phyloP scores from a whole-genome alignment of 53 echinoderm and acorn worm genomes.

The Henricia sp. region DNA sequence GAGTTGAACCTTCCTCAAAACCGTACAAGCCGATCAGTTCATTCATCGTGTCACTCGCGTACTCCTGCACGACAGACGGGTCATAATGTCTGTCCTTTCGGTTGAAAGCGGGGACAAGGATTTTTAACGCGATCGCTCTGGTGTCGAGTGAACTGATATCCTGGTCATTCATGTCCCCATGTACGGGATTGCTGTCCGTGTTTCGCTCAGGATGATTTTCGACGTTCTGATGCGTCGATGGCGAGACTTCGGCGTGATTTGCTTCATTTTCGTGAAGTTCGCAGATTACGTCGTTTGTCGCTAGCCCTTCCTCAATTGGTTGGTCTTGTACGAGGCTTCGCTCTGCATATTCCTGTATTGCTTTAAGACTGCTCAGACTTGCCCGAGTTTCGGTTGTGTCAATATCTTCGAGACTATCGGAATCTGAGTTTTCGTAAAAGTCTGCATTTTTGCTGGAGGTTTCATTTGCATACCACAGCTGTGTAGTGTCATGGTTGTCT shows the following conservation, averaged over 20 bases:
- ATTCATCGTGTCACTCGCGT: slow-evolving; percentile 95
- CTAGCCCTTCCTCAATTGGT: slow-evolving; percentile 81
- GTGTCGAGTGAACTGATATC: slow-evolving; percentile 18
- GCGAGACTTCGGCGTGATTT: not conserved
- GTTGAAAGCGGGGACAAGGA: slow-evolving; percentile 30
- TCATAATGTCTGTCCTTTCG: slow-evolving; percentile 41
- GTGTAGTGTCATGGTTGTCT: slow-evolving; percentile 17
- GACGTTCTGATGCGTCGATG: slow-evolving; percentile 10
- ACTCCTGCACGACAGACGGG: slow-evolving; percentile 82
- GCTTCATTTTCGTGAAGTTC: slow-evolving; percentile 57
- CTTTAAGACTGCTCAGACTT: slow-evolving; percentile 58
- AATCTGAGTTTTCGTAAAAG: slow-evolving; percentile 1
- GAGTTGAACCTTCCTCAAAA: slow-evolving; percentile 75
- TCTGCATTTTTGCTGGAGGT: slow-evolving; percentile 15
- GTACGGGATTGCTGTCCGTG: not conserved
- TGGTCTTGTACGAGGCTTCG: slow-evolving; percentile 63
- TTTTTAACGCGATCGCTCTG: slow-evolving; percentile 26
- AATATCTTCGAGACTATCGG: not conserved
- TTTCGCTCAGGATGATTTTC: no score
- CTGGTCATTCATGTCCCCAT: slow-evolving; percentile 37
- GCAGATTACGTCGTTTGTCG: slow-evolving; percentile 77
- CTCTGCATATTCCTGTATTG: slow-evolving; percentile 70
- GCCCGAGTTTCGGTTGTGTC: not conserved
- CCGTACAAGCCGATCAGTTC: slow-evolving; percentile 96
- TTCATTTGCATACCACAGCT: slow-evolving; percentile 39